These are phyloP conservation scores for Prolemur simus DNA, from an alignment of 2,113 vertebrate genomes.

Conservation along the genomic window DNA sequence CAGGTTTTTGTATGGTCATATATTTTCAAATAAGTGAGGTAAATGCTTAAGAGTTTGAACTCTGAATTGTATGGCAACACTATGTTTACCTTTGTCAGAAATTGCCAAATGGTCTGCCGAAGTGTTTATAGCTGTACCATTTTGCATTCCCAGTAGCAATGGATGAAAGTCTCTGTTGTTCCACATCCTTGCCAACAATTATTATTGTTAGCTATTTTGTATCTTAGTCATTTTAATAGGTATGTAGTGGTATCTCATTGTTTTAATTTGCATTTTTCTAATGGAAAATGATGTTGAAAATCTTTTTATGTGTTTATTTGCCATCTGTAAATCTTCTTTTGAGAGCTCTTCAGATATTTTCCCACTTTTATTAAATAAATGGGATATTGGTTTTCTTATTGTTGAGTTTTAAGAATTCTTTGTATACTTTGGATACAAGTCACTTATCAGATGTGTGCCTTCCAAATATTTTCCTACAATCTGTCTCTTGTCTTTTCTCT, in stretches of 20 bases:
- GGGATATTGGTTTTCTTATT: neutral
- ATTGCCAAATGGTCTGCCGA: neutral
- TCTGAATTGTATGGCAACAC: neutral
- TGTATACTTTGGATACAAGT: neutral
- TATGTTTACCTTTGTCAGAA: neutral
- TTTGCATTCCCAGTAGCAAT: neutral
- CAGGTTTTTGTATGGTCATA: neutral
- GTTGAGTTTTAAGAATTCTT: neutral
- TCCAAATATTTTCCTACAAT: neutral
- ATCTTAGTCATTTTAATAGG: neutral
- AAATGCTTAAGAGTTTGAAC: neutral
- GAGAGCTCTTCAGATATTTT: neutral
- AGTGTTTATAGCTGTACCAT: neutral
- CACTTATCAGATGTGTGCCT: neutral
- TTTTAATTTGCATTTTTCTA: neutral
- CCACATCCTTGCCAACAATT: neutral
- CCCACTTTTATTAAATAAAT: neutral
- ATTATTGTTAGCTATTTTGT: neutral
- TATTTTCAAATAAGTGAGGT: neutral
- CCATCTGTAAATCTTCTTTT: neutral
- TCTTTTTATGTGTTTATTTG: neutral
- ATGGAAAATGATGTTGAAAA: neutral
- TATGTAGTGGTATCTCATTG: neutral
- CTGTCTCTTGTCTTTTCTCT: neutral
- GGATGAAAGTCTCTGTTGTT: neutral